Percentiles rank a stretch among this genome's conserved stretches.
Evolutionary conservation across 2,113 vertebrate species (phyloP).

Genomic region (Uria aalge): DNA sequence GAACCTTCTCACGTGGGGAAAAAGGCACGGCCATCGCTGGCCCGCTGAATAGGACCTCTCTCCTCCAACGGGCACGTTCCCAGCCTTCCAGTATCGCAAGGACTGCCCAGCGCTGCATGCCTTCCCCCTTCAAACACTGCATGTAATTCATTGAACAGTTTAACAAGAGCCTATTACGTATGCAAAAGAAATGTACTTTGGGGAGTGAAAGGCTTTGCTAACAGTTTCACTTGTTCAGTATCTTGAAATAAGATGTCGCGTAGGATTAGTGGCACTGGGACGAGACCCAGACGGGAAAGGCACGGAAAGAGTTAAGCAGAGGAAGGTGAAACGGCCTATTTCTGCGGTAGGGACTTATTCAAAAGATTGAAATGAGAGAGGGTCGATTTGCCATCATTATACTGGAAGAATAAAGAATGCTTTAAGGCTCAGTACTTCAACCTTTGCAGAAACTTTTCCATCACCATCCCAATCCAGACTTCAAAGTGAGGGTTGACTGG

Average conservation of each 20-base stretch:
- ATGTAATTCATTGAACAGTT: background rate
- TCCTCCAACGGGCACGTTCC: background rate
- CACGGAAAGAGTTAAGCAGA: conserved; percentile 24
- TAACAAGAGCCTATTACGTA: background rate
- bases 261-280: background rate
- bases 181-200: background rate
- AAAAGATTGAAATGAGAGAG: conserved; percentile 39
- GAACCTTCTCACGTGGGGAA: background rate
- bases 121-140: background rate
- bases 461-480: conserved; percentile 31
- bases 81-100: background rate
- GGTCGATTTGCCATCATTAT: conserved; percentile 13
- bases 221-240: background rate
- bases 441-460: conserved; percentile 12
- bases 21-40: background rate
- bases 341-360: conserved; percentile 9
- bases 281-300: background rate
- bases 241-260: background rate
- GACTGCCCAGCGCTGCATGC: background rate
- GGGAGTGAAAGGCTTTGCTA: background rate
- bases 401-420: conserved; percentile 52
- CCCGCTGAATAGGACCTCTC: background rate
- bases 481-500: conserved; percentile 36
- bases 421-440: conserved; percentile 35
- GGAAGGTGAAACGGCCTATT: conserved; percentile 26